Percentiles rank a stretch among this genome's conserved stretches.
Conservation (phyloP, 2,113 vertebrate species). For the Turnix velox region DNA sequence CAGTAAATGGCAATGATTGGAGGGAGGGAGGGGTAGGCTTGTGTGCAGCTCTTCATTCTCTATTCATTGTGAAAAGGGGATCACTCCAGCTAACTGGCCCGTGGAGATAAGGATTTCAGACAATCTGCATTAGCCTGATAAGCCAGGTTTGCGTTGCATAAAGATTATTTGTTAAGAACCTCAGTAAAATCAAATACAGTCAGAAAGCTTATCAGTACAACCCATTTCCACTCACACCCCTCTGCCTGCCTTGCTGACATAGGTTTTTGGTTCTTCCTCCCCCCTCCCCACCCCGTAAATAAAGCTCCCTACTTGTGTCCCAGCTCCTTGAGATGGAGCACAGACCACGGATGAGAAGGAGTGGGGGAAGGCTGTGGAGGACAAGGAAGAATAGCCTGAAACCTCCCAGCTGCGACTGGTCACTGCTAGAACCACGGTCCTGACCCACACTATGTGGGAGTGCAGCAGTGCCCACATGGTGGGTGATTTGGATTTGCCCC, state of each 20-base stretch:
- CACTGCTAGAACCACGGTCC: not conserved
- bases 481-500: not conserved
- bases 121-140: constrained; percentile 89
- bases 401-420: not conserved
- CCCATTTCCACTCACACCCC: constrained; percentile 37
- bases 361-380: not conserved
- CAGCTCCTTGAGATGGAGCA: not conserved
- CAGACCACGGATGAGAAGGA: not conserved
- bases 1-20: constrained; percentile 54
- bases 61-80: constrained; percentile 71
- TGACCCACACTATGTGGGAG: not conserved
- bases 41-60: constrained; percentile 64
- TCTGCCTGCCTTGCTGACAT: not conserved
- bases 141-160: constrained; percentile 71
- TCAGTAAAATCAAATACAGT: constrained; percentile 72
- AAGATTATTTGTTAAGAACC: constrained; percentile 74
- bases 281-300: constrained; percentile 27
- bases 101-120: constrained; percentile 87
- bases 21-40: not conserved
- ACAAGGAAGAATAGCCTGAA: not conserved
- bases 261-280: not conserved
- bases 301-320: constrained; percentile 30
- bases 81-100: constrained; percentile 83
- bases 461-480: not conserved
- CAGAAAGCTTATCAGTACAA: constrained; percentile 71